These are phyloP conservation scores for Zosterops lateralis DNA, from an alignment of 2,113 vertebrate species.

Conservation along the genomic window DNA sequence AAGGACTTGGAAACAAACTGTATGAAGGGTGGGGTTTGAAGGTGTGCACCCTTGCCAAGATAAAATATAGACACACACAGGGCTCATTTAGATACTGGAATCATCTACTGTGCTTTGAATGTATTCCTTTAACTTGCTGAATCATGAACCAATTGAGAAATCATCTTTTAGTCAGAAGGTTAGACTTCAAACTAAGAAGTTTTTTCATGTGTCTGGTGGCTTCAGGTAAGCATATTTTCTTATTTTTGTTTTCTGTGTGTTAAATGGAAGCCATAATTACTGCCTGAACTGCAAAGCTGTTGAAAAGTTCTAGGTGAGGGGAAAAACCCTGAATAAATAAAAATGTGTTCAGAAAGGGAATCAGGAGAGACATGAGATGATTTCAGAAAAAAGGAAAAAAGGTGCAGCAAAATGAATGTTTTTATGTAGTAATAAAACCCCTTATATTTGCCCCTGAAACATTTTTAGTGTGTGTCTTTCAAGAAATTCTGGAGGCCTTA, in stretches of 20 bases:
- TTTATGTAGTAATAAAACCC: background rate
- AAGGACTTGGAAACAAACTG: background rate
- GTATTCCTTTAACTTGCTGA: background rate
- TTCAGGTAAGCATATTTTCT: background rate
- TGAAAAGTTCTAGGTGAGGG: background rate
- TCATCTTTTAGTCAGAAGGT: background rate
- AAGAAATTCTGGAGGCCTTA: background rate
- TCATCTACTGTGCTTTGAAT: background rate
- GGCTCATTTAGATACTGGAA: background rate
- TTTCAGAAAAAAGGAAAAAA: background rate
- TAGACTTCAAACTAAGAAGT: background rate
- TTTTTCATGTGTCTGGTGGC: background rate
- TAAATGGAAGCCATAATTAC: background rate
- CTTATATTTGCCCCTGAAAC: background rate
- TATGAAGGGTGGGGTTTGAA: background rate
- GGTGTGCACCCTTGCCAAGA: background rate
- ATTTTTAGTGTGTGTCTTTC: background rate
- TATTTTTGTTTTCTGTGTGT: background rate
- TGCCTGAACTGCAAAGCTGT: background rate
- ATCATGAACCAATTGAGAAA: background rate
- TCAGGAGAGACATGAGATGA: background rate
- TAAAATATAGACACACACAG: background rate
- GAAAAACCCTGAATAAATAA: background rate
- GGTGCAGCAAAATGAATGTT: background rate
- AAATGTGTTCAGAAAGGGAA: background rate